phyloP scores from a whole-genome alignment of 1,140 invertebrate species.

The Lasaia peninsularis region DNA sequence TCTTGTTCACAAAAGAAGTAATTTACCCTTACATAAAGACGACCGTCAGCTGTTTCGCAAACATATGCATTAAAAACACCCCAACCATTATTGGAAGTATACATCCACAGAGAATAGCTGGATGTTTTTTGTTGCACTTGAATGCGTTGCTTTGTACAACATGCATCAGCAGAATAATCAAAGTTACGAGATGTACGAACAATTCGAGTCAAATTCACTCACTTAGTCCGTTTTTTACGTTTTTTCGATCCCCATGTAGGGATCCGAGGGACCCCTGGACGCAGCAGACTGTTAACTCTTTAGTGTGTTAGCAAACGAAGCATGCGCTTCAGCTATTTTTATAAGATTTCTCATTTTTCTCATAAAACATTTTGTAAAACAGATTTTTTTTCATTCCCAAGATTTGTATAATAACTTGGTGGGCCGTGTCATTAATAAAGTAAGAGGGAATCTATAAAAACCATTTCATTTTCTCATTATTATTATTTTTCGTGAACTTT shows the following conservation, averaged over 20 bases:
- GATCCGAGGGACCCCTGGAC: slow-evolving; percentile 47
- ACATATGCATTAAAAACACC: slow-evolving; percentile 9
- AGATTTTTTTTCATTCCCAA: neutral
- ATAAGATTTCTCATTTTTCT: slow-evolving; percentile 7
- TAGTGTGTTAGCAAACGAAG: slow-evolving; percentile 48
- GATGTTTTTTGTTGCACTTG: slow-evolving; percentile 11
- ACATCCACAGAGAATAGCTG: slow-evolving; percentile 5
- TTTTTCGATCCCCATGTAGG: slow-evolving; percentile 33
- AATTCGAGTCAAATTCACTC: slow-evolving; percentile 44
- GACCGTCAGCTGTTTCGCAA: slow-evolving; percentile 5
- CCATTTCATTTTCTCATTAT: no score
- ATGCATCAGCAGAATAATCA: slow-evolving; percentile 17
- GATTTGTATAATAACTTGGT: no score
- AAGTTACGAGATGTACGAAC: slow-evolving; percentile 24
- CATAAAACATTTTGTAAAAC: neutral
- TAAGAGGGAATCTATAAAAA: no score
- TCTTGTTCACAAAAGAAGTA: slow-evolving; percentile 4
- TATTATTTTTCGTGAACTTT: no score
- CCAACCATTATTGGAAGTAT: slow-evolving; percentile 10
- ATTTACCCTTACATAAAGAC: slow-evolving; percentile 4
- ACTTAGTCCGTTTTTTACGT: slow-evolving; percentile 35
- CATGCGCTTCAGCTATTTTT: slow-evolving; percentile 28
- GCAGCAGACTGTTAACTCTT: slow-evolving; percentile 70
- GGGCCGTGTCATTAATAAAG: no score
- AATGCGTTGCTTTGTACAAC: slow-evolving; percentile 14